Base-by-base conservation (phyloP, 2,113 vertebrate genomes). In the Xiphorhynchus elegans region DNA sequence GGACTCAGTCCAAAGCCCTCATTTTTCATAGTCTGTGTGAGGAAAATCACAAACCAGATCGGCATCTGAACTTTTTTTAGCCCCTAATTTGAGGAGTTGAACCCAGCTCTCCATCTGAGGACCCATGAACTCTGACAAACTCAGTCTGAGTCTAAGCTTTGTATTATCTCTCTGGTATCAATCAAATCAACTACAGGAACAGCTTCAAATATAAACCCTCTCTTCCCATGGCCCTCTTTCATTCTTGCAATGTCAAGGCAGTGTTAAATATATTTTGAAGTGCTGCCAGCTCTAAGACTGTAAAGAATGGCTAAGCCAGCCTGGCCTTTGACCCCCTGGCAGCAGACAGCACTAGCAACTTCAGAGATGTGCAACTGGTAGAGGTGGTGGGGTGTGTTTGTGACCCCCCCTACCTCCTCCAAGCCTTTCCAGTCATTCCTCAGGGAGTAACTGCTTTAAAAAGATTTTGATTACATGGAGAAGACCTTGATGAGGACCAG, bases 21-120 rank as follows among this genome's bases (percentile, higher is more conserved):
- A 59, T 84, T 95, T 95, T 92, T 95, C 66, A 63, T 42, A 37
- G 29, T 80, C 59, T 75, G 2, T 49, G 35, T 40, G 40, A 85
- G 40, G 50, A 91, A 87, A 72, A 79, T 42, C 73, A 66, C 69
- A 82, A 93, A 89, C n/a, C 40, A 76, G 74, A 68, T 91, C 3
- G 2, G 56, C 35, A 78, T 89, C 49, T 94, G 80, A 95, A 88
- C 87, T 89, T 72, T 60, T 84, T 76, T 90, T 95, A 94, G 89
- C 80, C 77, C n/a, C n/a, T 72, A 18, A 58, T 58, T 84, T 60
- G 66, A 84, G 15, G 24, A 89, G 4, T 9, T 82, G 60, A 95
- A 92, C 66, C 14, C 78, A 82, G 19, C 26, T 84, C 58, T 91
- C 40, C 58, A 68, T 94, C 73, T 89, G 69, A 91, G 85, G 84